phyloP scores from a whole-genome alignment of 2,888 invertebrate genomes.

The Torymus texanus region DNA sequence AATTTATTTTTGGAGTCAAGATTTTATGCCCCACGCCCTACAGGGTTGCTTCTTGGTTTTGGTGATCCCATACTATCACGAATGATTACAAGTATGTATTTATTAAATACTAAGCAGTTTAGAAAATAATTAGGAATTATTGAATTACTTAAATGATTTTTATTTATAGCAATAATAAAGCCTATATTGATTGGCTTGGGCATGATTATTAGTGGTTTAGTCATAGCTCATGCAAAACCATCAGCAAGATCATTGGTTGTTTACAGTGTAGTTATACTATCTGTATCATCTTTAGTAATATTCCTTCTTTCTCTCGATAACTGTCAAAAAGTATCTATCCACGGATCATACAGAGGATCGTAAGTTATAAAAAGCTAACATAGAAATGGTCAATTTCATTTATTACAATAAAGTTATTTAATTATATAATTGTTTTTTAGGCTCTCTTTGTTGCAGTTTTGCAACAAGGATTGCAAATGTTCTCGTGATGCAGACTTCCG shows the following conservation, averaged over 20 bases:
- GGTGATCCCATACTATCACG: constrained; percentile 78
- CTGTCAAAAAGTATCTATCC: constrained; percentile 76
- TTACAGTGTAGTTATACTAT: constrained; percentile 76
- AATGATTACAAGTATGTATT: constrained; percentile 73
- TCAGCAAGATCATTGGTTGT: constrained; percentile 76
- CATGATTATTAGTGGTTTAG: constrained; percentile 77
- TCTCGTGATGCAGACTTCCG: constrained; percentile 76
- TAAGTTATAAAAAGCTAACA: constrained; percentile 58
- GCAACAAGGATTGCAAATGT: constrained; percentile 79
- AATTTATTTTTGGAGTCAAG: constrained; percentile 79
- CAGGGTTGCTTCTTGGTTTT: constrained; percentile 74
- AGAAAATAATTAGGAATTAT: no score
- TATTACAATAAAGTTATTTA: no score
- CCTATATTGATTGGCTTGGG: constrained; percentile 78
- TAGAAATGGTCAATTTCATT: no score
- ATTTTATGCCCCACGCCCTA: constrained; percentile 77
- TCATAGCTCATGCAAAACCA: constrained; percentile 77
- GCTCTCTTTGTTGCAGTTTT: constrained; percentile 73
- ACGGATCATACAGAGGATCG: constrained; percentile 74
- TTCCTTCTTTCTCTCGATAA: constrained; percentile 74
- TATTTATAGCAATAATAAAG: constrained; percentile 75
- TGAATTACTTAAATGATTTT: no score
- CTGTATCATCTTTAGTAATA: constrained; percentile 75
- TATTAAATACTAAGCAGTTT: no score
- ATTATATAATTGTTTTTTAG: constrained; percentile 59